These are phyloP conservation scores for Serranus cabrilla DNA, from an alignment of 2,797 vertebrate species.

Conservation along the genomic window DNA sequence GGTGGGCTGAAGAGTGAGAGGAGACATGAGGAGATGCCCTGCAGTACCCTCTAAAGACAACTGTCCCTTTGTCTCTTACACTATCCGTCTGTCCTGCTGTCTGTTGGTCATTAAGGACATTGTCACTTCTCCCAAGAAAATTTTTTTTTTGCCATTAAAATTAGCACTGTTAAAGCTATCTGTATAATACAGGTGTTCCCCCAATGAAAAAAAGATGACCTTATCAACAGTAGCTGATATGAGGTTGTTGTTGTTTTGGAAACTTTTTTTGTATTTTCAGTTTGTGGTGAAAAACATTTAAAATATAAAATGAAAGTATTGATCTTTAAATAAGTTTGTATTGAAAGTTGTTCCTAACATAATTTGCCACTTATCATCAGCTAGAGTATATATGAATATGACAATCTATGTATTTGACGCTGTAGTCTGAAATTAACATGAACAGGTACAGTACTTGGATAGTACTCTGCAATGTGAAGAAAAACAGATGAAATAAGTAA, in stretches of 20 bases:
- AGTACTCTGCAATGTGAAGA: not conserved
- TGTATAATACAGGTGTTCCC: not conserved
- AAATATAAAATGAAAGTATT: not conserved
- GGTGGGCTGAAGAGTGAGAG: conserved; percentile 50
- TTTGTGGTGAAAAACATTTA: not conserved
- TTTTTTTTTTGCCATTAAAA: not conserved
- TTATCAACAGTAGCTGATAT: too few relatives aligned
- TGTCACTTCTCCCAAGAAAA: conserved; percentile 25
- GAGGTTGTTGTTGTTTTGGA: not conserved
- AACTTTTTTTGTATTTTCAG: not conserved
- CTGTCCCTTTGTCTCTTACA: conserved; percentile 66
- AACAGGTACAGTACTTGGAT: too few relatives aligned
- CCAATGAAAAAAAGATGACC: not conserved
- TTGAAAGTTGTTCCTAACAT: not conserved
- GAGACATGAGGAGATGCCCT: conserved; percentile 68
- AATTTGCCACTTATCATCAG: too few relatives aligned
- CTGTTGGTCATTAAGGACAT: conserved; percentile 30
- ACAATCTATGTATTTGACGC: too few relatives aligned
- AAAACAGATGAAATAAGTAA: not conserved
- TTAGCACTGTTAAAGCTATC: not conserved
- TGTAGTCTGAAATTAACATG: too few relatives aligned
- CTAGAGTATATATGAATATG: too few relatives aligned
- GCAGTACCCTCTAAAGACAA: conserved; percentile 47
- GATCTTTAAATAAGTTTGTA: not conserved
- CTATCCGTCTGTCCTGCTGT: conserved; percentile 41